Conservation (phyloP, 1,140 invertebrate genomes). For the Holotrichia oblita region DNA sequence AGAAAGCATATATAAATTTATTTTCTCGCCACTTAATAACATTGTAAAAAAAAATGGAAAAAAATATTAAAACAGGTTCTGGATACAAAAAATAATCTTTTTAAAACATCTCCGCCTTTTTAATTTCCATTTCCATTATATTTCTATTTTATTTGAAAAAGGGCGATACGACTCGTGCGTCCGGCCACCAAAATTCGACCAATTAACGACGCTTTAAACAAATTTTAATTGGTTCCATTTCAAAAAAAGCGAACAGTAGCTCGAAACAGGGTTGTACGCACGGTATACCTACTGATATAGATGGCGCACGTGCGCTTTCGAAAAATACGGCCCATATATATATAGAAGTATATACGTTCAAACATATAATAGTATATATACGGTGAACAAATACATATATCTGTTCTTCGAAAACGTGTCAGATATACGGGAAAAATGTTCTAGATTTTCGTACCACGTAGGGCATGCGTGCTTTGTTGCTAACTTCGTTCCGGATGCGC, state of each 20-base stretch:
- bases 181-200: constrained; percentile 4
- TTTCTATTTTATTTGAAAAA: background rate
- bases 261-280: background rate
- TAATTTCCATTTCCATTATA: background rate
- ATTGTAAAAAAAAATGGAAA: too few relatives aligned
- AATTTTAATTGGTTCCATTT: constrained; percentile 9
- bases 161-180: background rate
- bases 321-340: constrained; percentile 12
- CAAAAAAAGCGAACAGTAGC: background rate
- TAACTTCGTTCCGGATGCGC: background rate
- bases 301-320: background rate
- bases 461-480: background rate
- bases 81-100: background rate
- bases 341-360: background rate
- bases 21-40: too few relatives aligned
- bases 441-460: constrained; percentile 8
- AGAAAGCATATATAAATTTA: too few relatives aligned
- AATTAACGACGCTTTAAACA: background rate
- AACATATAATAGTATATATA: background rate
- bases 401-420: constrained; percentile 18
- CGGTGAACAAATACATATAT: background rate
- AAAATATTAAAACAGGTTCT: too few relatives aligned
- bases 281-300: background rate
- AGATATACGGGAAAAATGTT: constrained; percentile 33
- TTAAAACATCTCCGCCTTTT: background rate